Evolutionary conservation across 2,888 invertebrate species (phyloP), one percentile per base, ranked within the genome.

Genomic region (Gisinianus flammeolus): DNA sequence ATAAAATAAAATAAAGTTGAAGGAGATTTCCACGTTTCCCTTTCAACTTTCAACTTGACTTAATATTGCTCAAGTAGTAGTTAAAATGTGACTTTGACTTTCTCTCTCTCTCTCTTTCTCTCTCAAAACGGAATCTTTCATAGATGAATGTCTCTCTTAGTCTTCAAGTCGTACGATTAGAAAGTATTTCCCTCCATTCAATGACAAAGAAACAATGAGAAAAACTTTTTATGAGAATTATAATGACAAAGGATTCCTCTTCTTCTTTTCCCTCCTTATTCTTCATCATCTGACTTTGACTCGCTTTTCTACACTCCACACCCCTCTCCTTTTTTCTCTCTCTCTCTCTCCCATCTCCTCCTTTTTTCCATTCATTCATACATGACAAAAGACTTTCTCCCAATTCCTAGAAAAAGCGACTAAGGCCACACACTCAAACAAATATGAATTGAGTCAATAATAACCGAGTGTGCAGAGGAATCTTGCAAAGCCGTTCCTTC

Each of bases 141-240:
- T 44, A 44, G 44, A 44, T 44, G 44, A 44, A 35, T 12, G 35
- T 35, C 35, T 35, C 35, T 12, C 12, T 35, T 19, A 44, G 8
- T 2, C 44, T 44, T 44, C 44, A 6, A 44, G 44, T 19, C 44
- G 12, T 44, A 44, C 44, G 44, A 44, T 44, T 44, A 44, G 8
- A 44, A 44, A 44, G 44, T 19, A 19, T 44, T 44, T 44, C 19
- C 19, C 44, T 6, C 44, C 44, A 44, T 44, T 6, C 44, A 44
- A 44, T 44, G 44, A 44, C 44, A 44, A 44, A 44, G 44, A 44
- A 44, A 44, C 44, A 44, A 44, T 44, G 44, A 44, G 54, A 24
- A 54, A 70, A 70, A 70, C 70, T 70, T 54, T 71, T 56, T 54
- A 56, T 56, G 54, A 54, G 56, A 71, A 54, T 71, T 71, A 71